phyloP scores from a whole-genome alignment of 2,113 vertebrate genomes.

The Bambusicola thoracicus region DNA sequence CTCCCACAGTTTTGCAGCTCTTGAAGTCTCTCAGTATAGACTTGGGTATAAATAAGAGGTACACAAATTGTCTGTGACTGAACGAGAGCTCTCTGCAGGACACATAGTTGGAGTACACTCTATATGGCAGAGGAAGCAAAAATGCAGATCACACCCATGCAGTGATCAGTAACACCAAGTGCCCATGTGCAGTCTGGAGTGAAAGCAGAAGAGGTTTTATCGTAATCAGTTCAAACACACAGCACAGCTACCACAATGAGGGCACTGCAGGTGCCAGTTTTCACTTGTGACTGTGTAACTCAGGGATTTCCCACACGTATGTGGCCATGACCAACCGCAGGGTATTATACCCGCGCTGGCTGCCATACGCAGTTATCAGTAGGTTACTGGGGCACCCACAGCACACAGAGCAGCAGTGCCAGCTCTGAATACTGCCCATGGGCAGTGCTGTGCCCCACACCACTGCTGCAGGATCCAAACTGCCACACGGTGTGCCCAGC shows the following conservation, averaged over 20 bases:
- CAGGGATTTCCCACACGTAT: not conserved
- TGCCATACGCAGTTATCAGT: too few species aligned
- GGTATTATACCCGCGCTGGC: too few species aligned
- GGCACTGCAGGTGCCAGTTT: not conserved
- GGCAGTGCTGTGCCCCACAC: too few species aligned
- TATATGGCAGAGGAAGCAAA: constrained; percentile 18
- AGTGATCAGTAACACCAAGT: constrained; percentile 11
- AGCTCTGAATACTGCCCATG: too few species aligned
- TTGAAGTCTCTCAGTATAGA: not conserved
- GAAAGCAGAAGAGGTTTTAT: not conserved
- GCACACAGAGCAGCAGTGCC: not conserved
- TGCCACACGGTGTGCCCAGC: too few species aligned
- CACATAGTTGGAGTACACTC: constrained; percentile 36
- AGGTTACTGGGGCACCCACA: rapidly evolving
- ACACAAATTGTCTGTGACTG: not conserved
- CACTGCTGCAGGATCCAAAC: not conserved
- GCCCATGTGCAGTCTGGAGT: not conserved
- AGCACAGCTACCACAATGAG: too few species aligned
- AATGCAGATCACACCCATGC: constrained; percentile 28
- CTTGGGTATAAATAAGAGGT: constrained; percentile 3
- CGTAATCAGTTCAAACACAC: not conserved
- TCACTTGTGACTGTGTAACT: not conserved
- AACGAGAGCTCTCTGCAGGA: not conserved
- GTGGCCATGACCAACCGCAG: rapidly evolving
- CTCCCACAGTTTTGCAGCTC: too few species aligned